These are phyloP conservation scores for Acanthochromis polyacanthus DNA, from an alignment of 2,113 vertebrate species.

Conservation along the genomic window DNA sequence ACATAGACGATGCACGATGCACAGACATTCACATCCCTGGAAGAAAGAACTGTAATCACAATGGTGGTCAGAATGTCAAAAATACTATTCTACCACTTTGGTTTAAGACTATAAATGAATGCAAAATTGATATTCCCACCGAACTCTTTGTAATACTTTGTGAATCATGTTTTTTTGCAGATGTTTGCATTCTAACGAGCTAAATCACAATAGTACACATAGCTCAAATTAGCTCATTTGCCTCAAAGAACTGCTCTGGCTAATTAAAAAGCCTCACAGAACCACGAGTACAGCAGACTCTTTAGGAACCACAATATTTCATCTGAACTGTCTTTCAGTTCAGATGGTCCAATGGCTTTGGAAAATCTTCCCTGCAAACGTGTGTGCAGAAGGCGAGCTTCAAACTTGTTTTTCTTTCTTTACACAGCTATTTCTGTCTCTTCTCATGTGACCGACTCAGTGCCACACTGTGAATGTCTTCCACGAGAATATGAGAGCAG, in stretches of 20 bases:
- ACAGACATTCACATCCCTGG: background rate
- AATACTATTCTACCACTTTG: background rate
- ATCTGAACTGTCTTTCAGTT: background rate
- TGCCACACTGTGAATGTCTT: background rate
- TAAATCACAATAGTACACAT: background rate
- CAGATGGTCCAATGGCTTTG: background rate
- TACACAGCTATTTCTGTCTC: background rate
- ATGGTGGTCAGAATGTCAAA: background rate
- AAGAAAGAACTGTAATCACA: background rate
- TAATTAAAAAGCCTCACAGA: background rate
- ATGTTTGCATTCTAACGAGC: background rate
- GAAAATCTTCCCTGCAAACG: background rate
- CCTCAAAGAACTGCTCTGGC: background rate
- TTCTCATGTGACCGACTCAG: background rate
- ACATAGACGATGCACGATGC: background rate
- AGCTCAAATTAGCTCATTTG: background rate
- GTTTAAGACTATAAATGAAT: background rate
- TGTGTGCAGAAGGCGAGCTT: background rate
- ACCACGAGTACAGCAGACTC: background rate
- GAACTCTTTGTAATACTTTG: background rate
- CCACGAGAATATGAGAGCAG: background rate
- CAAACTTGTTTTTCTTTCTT: background rate
- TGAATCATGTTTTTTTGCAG: background rate
- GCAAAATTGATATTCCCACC: background rate
- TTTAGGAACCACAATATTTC: background rate